Evolutionary conservation across 1,140 invertebrate species (phyloP).

Genomic region (Drosophila sp.): DNA sequence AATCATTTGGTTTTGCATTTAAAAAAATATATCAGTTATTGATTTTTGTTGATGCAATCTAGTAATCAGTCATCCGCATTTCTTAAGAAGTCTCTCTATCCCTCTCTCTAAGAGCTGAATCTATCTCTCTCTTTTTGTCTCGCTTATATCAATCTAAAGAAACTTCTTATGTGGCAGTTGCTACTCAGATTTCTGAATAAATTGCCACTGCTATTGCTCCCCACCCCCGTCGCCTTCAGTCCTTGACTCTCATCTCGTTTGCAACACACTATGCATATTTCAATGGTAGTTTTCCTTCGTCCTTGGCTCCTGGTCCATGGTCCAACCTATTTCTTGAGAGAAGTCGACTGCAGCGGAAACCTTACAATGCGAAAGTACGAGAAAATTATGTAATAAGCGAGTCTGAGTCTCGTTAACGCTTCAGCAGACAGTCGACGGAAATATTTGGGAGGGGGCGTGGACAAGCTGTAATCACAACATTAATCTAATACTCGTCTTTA

Average conservation of each 20-base stretch:
- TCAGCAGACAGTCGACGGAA: conserved; percentile 22
- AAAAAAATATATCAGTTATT: conserved; percentile 6
- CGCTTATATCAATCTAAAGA: neutral
- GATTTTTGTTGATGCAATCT: conserved; percentile 5
- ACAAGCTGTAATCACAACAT: conserved; percentile 63
- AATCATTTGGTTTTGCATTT: neutral
- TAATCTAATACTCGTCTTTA: conserved; percentile 72
- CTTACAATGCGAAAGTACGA: conserved; percentile 18
- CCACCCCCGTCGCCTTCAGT: conserved; percentile 19
- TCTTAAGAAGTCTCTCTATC: neutral
- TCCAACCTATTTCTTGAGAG: neutral
- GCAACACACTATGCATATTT: conserved; percentile 75
- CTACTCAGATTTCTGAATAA: conserved; percentile 37
- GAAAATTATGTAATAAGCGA: conserved; percentile 66
- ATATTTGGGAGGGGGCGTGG: neutral
- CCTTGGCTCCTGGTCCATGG: neutral
- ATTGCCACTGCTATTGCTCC: conserved; percentile 48
- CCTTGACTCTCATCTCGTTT: conserved; percentile 17
- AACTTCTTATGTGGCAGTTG: neutral
- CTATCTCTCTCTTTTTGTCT: neutral
- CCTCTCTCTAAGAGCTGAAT: no score
- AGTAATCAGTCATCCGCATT: conserved; percentile 1
- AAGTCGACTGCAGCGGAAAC: conserved; percentile 16
- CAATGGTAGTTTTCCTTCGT: conserved; percentile 39
- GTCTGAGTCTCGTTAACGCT: conserved; percentile 65